A percentile compares a stretch with the other conserved stretches of the same genome.
Evolutionary conservation across 2,113 vertebrate genomes (phyloP).

Genomic region (Larimichthys polyactis): DNA sequence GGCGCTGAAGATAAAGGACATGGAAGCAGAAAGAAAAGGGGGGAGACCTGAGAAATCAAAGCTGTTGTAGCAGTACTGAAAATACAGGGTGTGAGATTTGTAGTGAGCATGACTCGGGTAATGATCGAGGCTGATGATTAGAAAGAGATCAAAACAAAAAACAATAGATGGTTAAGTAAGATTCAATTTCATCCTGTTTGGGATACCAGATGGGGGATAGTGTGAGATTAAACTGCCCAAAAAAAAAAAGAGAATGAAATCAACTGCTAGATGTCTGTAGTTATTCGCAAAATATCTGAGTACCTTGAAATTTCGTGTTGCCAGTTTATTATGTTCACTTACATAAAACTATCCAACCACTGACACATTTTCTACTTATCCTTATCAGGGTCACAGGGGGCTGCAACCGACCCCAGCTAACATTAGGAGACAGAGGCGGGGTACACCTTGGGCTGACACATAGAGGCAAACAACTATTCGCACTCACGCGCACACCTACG

Average conservation of each 20-base stretch:
- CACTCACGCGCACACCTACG: too few species aligned
- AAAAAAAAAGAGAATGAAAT: background rate
- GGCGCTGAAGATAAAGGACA: conserved; percentile 12
- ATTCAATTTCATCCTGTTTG: background rate
- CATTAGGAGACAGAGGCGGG: too few species aligned
- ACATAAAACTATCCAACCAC: too few species aligned
- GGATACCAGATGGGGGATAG: background rate
- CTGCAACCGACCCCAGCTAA: too few species aligned
- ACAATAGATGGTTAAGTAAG: background rate
- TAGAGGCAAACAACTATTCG: too few species aligned
- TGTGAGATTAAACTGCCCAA: background rate
- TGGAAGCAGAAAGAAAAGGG: background rate
- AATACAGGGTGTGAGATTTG: background rate
- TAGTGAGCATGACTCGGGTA: background rate
- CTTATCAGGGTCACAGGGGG: too few species aligned
- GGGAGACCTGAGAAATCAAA: background rate
- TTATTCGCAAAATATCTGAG: too few species aligned
- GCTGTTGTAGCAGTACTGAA: background rate
- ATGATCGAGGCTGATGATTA: background rate
- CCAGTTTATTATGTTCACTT: too few species aligned
- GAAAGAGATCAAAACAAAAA: conserved; percentile 4
- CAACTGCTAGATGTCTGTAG: background rate
- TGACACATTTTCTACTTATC: too few species aligned
- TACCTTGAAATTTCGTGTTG: too few species aligned
- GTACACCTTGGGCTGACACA: too few species aligned